Evolutionary conservation across 1,140 invertebrate genomes (phyloP), one percentile per base, ranked within the genome.

Genomic region (Paraescarpia echinospica): DNA sequence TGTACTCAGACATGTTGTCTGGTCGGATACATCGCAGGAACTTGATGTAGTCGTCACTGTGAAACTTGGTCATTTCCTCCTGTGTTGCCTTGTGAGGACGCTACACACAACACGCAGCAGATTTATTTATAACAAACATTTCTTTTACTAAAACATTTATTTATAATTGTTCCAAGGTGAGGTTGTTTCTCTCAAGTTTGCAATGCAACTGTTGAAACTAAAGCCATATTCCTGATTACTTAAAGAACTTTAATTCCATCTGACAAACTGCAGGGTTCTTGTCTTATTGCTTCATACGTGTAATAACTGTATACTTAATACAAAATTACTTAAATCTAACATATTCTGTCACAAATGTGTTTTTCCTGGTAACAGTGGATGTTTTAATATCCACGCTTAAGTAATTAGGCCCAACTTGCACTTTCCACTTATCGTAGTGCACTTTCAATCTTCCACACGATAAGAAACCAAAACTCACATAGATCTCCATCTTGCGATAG

Each of bases 11-110:
- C 98, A 99, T 99, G 95, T 99, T 99, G 95, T 99, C 99, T 41
- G 99, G 99, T 94, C 99, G 97, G 94, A 99, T 99, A 93, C 98
- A 99, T 35, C 99, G 97, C 90, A 99, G 96, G 96, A 99, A 99
- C 91, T 98, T 97, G 93, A 99, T 99, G 95, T 99, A 99, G 95
- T 99, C 99, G 97, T 99, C 99, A 94, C 98, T 99, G 96, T 99
- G 99, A 96, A 99, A 99, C 96, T 99, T 99, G 33, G 99, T 99
- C 99, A 99, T 99, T 96, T 99, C 99, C 96, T 99, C 99, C 93
- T 99, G 98, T 59, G 99, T 99, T 27, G 99, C 99, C 97, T 99
- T 99, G 95, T 99, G 99, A 59, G 99, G 99, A 94, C 99, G 99
- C 91, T 91, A 48, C 22, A 41, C 14, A 90, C 2, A 31, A 77